A percentile compares a stretch with the other conserved stretches of the same genome.
These are phyloP conservation scores for Bradynema listronoti DNA, from an alignment of 1,140 invertebrate species.

Conservation along the genomic window DNA sequence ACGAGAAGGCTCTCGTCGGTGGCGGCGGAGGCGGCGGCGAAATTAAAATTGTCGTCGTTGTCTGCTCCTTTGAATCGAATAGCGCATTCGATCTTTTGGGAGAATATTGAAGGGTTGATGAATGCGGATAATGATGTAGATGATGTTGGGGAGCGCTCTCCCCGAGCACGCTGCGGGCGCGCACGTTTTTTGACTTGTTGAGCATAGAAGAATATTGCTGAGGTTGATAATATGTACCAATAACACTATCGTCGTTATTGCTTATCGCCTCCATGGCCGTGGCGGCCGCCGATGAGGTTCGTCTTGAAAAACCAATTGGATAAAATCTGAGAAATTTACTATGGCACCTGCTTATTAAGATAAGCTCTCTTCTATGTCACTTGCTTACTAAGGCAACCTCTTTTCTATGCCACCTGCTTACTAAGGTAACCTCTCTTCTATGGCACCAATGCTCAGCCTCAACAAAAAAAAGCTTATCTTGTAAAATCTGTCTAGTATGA, in stretches of 20 bases:
- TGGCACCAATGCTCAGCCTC: too few species aligned
- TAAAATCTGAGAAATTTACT: neutral
- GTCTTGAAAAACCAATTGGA: neutral
- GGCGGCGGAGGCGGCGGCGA: too few species aligned
- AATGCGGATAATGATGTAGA: too few species aligned
- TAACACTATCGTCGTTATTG: neutral
- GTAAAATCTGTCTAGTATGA: constrained; percentile 1
- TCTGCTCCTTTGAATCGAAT: too few species aligned
- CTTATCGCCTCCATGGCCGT: neutral
- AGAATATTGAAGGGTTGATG: too few species aligned
- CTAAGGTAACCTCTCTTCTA: too few species aligned
- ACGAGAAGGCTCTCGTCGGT: too few species aligned
- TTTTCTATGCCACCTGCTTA: neutral
- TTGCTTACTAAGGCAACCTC: constrained; percentile 2
- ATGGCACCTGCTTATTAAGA: neutral
- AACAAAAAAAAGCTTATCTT: too few species aligned
- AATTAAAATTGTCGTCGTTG: too few species aligned
- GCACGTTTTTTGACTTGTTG: constrained; percentile 54
- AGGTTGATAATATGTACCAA: neutral
- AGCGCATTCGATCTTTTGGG: too few species aligned
- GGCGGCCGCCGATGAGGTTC: neutral
- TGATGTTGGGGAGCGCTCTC: too few species aligned
- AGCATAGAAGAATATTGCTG: constrained; percentile 14
- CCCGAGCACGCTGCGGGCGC: constrained; percentile 56
- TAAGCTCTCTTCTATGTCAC: neutral